Conservation (phyloP, 1,140 invertebrate species). For the Alviniconcha marisindica region DNA sequence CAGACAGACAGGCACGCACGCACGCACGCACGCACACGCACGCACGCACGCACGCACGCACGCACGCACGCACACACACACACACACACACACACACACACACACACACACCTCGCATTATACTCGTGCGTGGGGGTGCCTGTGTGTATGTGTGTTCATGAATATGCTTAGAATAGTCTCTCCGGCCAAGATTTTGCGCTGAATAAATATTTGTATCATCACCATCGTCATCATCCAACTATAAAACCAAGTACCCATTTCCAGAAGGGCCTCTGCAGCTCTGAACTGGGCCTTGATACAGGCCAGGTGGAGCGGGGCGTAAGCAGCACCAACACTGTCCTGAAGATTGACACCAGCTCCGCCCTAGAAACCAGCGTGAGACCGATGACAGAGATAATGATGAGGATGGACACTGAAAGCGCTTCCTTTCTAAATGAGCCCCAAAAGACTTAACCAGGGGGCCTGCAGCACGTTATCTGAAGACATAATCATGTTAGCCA, state of each 20-base stretch:
- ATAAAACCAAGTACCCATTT: not conserved
- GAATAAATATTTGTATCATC: no score
- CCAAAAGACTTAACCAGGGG: not conserved
- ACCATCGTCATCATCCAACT: not conserved
- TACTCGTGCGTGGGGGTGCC: no score
- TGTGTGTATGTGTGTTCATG: no score
- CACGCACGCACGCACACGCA: no score
- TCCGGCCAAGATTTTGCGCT: no score
- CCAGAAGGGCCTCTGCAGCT: not conserved
- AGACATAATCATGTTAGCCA: not conserved
- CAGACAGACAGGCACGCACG: no score
- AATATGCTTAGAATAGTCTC: no score
- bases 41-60: not conserved
- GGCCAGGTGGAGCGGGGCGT: not conserved
- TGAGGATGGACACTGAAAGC: not conserved
- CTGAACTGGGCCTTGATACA: not conserved
- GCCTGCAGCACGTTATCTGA: not conserved
- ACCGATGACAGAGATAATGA: not conserved
- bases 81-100: slow-evolving; percentile 3
- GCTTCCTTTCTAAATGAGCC: no score
- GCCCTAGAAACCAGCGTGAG: not conserved
- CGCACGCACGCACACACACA: not conserved
- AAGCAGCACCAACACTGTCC: not conserved
- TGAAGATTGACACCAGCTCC: not conserved
- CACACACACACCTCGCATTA: not conserved